A percentile compares a stretch with the other conserved stretches of the same genome.
Conservation (phyloP, 2,113 vertebrate genomes). For the Riparia riparia region DNA sequence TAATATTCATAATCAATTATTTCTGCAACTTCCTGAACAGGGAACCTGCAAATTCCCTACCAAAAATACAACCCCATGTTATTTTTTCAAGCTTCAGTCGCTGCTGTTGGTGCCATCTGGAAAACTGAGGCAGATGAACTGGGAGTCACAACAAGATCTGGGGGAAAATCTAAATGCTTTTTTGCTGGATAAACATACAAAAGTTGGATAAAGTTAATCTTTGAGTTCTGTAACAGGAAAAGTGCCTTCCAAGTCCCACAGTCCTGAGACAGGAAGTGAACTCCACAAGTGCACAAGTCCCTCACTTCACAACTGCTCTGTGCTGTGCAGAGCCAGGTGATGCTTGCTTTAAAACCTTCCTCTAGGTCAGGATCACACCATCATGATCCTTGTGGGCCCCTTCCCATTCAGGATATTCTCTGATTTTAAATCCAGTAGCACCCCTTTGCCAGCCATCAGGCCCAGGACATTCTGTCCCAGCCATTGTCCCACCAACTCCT, state of each 20-base stretch:
- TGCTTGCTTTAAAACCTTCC: background rate
- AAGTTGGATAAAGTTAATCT: background rate
- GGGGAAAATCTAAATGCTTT: background rate
- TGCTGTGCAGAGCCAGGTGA: background rate
- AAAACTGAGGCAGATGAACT: background rate
- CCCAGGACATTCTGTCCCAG: background rate
- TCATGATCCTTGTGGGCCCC: background rate
- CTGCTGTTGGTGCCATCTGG: background rate
- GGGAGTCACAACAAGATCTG: background rate
- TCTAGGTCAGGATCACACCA: background rate
- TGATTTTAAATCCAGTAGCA: background rate
- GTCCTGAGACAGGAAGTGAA: background rate
- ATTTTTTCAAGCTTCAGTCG: background rate
- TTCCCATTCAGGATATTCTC: background rate
- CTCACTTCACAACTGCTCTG: background rate
- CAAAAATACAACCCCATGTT: background rate
- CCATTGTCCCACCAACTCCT: background rate
- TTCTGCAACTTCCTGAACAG: background rate
- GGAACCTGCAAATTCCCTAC: background rate
- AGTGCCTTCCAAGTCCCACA: background rate
- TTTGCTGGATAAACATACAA: background rate
- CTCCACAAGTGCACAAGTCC: rapidly evolving
- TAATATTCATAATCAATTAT: background rate
- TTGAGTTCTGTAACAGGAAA: rapidly evolving
- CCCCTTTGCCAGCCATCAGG: background rate